Evolutionary conservation across 2,888 invertebrate genomes (phyloP).

Genomic region (Scaptomyza polygonia): DNA sequence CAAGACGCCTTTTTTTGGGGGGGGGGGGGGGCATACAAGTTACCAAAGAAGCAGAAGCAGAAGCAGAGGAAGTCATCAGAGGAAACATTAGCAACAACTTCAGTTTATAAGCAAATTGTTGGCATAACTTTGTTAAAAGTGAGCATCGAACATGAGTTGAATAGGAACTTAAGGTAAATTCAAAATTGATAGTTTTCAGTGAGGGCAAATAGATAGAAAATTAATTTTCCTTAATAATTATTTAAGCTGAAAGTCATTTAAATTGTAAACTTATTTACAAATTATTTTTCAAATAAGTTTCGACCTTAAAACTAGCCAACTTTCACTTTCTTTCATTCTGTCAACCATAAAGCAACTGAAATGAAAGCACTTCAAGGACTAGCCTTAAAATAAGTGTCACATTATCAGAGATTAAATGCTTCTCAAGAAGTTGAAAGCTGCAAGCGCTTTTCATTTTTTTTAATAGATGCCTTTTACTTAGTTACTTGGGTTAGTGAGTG

Average conservation of each 20-base stretch:
- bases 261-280: too few relatives aligned
- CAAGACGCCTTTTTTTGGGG: conserved; percentile 34
- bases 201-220: too few relatives aligned
- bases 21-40: conserved; percentile 14
- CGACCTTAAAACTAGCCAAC: not conserved
- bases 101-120: not conserved
- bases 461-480: conserved; percentile 49
- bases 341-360: not conserved
- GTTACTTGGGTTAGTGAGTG: conserved; percentile 30
- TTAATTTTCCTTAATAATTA: too few relatives aligned
- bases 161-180: not conserved
- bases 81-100: not conserved
- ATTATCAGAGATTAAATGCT: conserved; percentile 35
- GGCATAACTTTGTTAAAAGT: not conserved
- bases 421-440: conserved; percentile 24
- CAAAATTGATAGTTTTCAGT: not conserved
- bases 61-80: not conserved
- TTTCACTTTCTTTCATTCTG: conserved; percentile 1
- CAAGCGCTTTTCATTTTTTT: conserved; percentile 1
- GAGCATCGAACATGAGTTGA: not conserved
- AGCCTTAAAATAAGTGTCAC: conserved; percentile 10
- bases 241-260: not conserved
- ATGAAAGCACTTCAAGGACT: not conserved
- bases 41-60: not conserved
- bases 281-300: too few relatives aligned